Conservation (phyloP, 2,888 invertebrate species). For the Thecophora atra region DNA sequence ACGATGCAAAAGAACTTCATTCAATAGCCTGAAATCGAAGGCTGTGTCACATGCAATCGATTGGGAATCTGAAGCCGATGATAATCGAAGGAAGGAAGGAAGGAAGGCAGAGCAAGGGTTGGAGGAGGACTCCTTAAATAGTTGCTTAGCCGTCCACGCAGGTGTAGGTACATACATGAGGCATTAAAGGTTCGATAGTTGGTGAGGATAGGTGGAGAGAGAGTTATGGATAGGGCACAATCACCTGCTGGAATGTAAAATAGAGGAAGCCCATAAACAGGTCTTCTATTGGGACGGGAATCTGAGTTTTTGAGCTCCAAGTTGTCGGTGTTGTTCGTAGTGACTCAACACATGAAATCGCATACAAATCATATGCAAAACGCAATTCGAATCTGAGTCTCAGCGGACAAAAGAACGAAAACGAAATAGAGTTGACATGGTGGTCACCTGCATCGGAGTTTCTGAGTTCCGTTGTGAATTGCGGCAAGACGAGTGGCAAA, state of each 20-base stretch:
- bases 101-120: too few species aligned
- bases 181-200: too few species aligned
- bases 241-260: too few species aligned
- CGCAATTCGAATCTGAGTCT: not conserved
- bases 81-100: not conserved
- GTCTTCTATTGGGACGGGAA: too few species aligned
- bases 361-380: conserved; percentile 18
- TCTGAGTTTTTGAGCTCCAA: not conserved
- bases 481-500: too few species aligned
- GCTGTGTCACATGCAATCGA: too few species aligned
- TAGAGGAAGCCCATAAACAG: too few species aligned
- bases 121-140: not conserved
- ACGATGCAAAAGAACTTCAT: not conserved
- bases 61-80: not conserved
- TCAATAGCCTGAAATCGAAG: too few species aligned
- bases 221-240: too few species aligned
- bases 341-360: conserved; percentile 3
- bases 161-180: not conserved
- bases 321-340: not conserved
- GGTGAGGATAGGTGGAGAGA: too few species aligned
- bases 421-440: not conserved
- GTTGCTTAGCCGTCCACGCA: not conserved
- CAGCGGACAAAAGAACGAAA: not conserved
- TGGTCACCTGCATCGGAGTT: not conserved
- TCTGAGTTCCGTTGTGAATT: too few species aligned